A percentile compares a stretch with the other conserved stretches of the same genome.
Evolutionary conservation across 2,113 vertebrate genomes (phyloP).

Genomic region (Manacus vitellinus): DNA sequence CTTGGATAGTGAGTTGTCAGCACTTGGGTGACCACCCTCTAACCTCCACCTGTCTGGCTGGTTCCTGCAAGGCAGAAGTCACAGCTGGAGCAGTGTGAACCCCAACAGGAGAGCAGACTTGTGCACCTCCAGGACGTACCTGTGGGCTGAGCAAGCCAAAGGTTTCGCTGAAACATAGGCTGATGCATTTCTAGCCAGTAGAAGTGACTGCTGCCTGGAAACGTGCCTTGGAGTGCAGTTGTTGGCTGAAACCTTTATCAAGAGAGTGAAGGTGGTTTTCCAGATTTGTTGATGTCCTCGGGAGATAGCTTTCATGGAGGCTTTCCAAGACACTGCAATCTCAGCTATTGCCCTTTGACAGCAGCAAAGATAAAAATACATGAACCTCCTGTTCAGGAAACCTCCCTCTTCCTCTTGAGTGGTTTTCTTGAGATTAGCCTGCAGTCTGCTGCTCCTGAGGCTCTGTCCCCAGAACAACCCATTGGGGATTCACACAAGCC

Average conservation of each 20-base stretch:
- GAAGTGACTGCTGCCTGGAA: not conserved
- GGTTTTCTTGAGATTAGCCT: not conserved
- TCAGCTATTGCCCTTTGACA: constrained; percentile 61
- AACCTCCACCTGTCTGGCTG: not conserved
- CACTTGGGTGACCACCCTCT: not conserved
- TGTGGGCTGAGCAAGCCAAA: not conserved
- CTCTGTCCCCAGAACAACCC: not conserved
- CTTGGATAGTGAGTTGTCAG: not conserved
- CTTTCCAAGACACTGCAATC: constrained; percentile 4
- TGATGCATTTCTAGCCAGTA: not conserved
- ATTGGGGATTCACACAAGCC: not conserved
- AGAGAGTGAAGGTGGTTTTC: constrained; percentile 57
- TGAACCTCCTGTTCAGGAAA: not conserved
- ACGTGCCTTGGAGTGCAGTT: not conserved
- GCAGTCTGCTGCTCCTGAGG: not conserved
- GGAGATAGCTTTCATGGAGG: not conserved
- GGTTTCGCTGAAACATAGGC: not conserved
- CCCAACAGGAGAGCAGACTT: not conserved
- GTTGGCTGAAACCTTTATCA: constrained; percentile 38
- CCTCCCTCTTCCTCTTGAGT: not conserved
- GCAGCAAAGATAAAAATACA: constrained; percentile 23
- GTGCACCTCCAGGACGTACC: not conserved
- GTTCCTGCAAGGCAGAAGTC: not conserved
- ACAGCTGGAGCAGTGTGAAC: not conserved
- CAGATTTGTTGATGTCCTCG: not conserved